A percentile compares a stretch with the other conserved stretches of the same genome.
Evolutionary conservation across 2,888 invertebrate species (phyloP).

Genomic region (Ptychoptera albimana): DNA sequence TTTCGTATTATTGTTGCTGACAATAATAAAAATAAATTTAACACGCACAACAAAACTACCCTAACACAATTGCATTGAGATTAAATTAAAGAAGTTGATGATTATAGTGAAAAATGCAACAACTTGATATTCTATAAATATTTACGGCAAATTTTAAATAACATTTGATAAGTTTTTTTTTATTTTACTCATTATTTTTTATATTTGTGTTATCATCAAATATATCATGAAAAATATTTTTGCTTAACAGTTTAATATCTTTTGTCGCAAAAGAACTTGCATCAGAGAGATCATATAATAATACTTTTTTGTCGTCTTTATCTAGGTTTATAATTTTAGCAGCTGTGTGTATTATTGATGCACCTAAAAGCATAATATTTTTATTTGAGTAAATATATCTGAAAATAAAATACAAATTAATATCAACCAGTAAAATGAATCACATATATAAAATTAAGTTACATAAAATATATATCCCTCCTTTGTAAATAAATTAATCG

Average conservation of each 20-base stretch:
- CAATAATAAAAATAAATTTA: too few relatives aligned
- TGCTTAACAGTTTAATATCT: background rate
- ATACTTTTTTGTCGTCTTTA: background rate
- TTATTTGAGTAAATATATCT: background rate
- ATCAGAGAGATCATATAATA: background rate
- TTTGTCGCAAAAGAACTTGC: background rate
- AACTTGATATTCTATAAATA: too few relatives aligned
- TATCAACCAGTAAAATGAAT: background rate
- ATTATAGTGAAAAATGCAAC: too few relatives aligned
- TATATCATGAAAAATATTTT: background rate
- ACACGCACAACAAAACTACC: too few relatives aligned
- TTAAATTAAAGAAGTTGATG: too few relatives aligned
- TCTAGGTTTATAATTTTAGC: background rate
- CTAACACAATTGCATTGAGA: too few relatives aligned
- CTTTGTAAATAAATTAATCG: background rate
- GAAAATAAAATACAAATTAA: background rate
- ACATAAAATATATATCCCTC: background rate
- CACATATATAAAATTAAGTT: background rate
- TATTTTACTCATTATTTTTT: background rate
- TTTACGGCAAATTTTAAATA: too few relatives aligned
- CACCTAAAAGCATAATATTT: conserved; percentile 2
- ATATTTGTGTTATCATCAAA: background rate
- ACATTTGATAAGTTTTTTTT: background rate
- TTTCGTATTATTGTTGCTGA: too few relatives aligned
- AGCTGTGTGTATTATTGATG: background rate